Percentiles rank a stretch among this genome's conserved stretches.
phyloP scores from a whole-genome alignment of 2,113 vertebrate genomes.

The cattle (Bos taurus) region ARS-UCD2.0 NC_037348.1:66395001-66395500 shows the following conservation, averaged over 20 bases:
- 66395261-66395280: slow-evolving; percentile 59
- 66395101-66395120: slow-evolving; percentile 24
- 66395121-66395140: slow-evolving; percentile 45
- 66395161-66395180: slow-evolving; percentile 62
- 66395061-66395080: slow-evolving; percentile 70
- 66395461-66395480: accelerated
- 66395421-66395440: accelerated
- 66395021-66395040: slow-evolving; percentile 73
- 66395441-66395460: accelerated
- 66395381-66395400: accelerated
- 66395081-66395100: slow-evolving; percentile 50
- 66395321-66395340: background rate
- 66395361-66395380: accelerated
- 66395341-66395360: accelerated
- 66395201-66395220: slow-evolving; percentile 37
- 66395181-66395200: slow-evolving; percentile 20
- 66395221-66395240: slow-evolving; percentile 60
- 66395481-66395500: accelerated
- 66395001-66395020: slow-evolving; percentile 41
- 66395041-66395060: slow-evolving; percentile 68
- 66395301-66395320: background rate
- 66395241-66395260: slow-evolving; percentile 45
- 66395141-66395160: slow-evolving; percentile 55
- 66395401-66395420: background rate
- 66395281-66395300: slow-evolving; percentile 59